Evolutionary conservation across 2,888 invertebrate species (phyloP).

Genomic region (Agelastica alni): DNA sequence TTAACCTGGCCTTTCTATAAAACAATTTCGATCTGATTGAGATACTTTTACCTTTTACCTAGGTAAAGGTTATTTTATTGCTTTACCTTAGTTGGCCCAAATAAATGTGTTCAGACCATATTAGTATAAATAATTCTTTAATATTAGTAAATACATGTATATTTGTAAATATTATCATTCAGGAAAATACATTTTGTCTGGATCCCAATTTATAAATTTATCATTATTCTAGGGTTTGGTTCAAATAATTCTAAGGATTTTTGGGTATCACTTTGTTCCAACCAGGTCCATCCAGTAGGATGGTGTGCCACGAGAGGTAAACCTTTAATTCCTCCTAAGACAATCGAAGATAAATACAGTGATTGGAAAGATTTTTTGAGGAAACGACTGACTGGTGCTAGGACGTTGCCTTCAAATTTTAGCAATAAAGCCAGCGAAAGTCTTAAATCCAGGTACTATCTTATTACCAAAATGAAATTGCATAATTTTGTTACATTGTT

Average conservation of each 20-base stretch:
- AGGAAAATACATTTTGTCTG: no score
- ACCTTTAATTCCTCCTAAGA: conserved; percentile 91
- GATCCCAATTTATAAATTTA: not conserved
- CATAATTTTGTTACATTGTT: no score
- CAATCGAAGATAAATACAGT: conserved; percentile 88
- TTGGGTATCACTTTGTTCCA: conserved; percentile 94
- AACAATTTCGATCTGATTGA: no score
- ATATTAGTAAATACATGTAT: no score
- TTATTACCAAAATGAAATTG: no score
- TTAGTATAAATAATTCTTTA: no score
- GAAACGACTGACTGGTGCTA: conserved; percentile 89
- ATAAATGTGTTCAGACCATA: no score
- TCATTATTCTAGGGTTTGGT: conserved; percentile 70
- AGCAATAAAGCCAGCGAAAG: conserved; percentile 85
- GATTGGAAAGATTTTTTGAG: conserved; percentile 97
- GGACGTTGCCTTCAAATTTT: conserved; percentile 92
- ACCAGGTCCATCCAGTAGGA: conserved; percentile 95
- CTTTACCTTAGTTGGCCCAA: no score
- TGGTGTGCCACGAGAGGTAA: conserved; percentile 97
- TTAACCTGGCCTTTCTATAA: no score
- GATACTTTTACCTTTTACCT: no score
- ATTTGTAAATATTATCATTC: no score
- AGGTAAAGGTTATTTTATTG: no score
- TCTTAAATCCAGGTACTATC: conserved; percentile 70
- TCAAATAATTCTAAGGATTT: conserved; percentile 88